Base-by-base conservation (phyloP, 2,797 vertebrate genomes). In the Eupleurogrammus muticus region DNA sequence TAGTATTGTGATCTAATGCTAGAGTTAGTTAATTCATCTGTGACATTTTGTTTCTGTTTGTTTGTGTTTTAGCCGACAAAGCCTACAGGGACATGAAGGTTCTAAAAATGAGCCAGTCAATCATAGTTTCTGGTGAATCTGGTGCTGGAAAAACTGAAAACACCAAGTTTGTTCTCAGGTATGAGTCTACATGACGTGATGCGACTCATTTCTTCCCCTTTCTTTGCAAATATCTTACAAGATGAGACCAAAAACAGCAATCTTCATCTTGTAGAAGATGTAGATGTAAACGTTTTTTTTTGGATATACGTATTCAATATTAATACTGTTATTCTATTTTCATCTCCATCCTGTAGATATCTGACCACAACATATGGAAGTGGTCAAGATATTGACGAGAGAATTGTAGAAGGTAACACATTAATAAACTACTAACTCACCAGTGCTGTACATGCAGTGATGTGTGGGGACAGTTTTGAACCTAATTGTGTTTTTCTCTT, bases 61-160 rank as follows among this genome's bases (percentile, higher is more conserved):
- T 71, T 70, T 79, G n/a, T n/a, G 66, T 84, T 79, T 54, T 80
- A 99, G 98, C 98, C 58, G 98, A 99, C 89, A 99, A 99, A 90
- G 95, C 97, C 60, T 99, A 96, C 89, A 95, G 98, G 66, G 98
- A 99, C 89, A 99, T 99, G 98, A 99, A 96, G 87, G 96, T 99
- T 44, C 95, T 98, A 55, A 98, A 96, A 90, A 95, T 98, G 94
- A 99, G 98, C 80, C 98, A 99, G 84, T 99, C 98, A 61, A 98
- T 99, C 86, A 98, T 99, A 72, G 98, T 99, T 52, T 99, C 98
- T 73, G 98, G 98, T 82, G 98, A 99, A 94, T 99, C 98, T 0
- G 98, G 98, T 77, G 98, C 98, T 80, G 98, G 98, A 80, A 99
- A 99, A 92, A 99, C 98, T 11, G 98, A 99, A 94, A 99, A 99